Conservation (phyloP, 2,113 vertebrate species). For the Ellobius talpinus region DNA sequence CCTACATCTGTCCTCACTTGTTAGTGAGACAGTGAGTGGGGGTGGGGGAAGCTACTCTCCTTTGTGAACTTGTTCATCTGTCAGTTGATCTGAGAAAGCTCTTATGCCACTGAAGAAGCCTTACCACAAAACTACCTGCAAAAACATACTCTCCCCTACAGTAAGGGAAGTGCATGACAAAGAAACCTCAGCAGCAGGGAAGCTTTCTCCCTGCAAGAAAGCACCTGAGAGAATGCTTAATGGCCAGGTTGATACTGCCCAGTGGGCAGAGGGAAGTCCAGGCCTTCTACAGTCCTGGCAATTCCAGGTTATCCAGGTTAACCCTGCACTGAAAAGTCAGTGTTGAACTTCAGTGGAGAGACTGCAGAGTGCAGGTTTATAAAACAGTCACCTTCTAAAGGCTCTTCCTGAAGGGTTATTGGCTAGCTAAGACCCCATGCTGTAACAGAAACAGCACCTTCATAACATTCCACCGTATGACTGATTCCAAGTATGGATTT, state of each 20-base stretch:
- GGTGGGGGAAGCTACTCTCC: neutral
- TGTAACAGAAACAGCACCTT: constrained; percentile 8
- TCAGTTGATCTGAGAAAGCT: neutral
- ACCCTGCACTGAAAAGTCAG: neutral
- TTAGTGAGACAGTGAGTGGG: neutral
- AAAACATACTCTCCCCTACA: neutral
- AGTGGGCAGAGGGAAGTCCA: neutral
- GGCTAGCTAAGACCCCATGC: neutral
- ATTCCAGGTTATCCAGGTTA: neutral
- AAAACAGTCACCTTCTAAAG: neutral
- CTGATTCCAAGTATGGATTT: neutral
- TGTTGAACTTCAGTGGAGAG: neutral
- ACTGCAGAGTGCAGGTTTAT: neutral
- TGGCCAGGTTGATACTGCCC: neutral
- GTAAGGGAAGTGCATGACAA: neutral
- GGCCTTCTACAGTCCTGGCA: neutral
- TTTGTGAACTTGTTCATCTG: neutral
- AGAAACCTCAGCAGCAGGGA: neutral
- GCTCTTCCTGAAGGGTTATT: neutral
- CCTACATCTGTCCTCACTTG: constrained; percentile 16
- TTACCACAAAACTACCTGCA: neutral
- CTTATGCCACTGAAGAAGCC: neutral
- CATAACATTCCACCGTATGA: neutral
- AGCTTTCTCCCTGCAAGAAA: neutral
- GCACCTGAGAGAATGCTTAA: neutral